Conservation (phyloP, 2,113 vertebrate genomes). For the Pseudorasbora parva region DNA sequence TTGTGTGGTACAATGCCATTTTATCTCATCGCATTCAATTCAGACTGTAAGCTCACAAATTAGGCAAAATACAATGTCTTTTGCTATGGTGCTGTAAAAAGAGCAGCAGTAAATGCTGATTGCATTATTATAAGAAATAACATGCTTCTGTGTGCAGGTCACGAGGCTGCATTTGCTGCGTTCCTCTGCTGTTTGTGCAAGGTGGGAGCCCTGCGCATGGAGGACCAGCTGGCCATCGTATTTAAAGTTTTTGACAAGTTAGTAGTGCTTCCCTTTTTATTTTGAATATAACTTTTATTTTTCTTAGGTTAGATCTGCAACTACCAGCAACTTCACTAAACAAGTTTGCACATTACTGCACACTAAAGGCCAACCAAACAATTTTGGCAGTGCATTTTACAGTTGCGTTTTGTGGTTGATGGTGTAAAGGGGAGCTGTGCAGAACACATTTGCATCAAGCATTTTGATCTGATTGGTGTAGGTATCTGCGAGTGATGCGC, state of each 20-base stretch:
- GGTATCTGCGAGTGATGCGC: constrained; percentile 92
- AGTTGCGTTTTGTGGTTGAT: not conserved
- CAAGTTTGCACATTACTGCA: not conserved
- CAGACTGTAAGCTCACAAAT: constrained; percentile 3
- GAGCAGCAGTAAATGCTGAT: not conserved
- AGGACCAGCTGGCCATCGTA: constrained; percentile 92
- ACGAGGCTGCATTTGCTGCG: constrained; percentile 93
- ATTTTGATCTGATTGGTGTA: constrained; percentile 59
- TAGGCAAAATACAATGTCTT: not conserved
- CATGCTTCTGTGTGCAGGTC: constrained; percentile 76
- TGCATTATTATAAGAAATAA: not conserved
- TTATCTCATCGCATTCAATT: not conserved
- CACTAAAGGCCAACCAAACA: not conserved
- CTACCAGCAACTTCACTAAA: not conserved
- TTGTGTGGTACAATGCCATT: not conserved
- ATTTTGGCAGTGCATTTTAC: not conserved
- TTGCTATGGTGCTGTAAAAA: not conserved
- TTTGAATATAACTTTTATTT: not conserved
- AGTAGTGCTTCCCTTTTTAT: constrained; percentile 52
- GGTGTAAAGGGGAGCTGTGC: not conserved
- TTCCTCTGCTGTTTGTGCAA: constrained; percentile 98
- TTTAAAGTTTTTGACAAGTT: constrained; percentile 93
- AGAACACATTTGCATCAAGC: constrained; percentile 13
- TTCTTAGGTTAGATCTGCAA: not conserved
- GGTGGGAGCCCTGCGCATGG: constrained; percentile 85